A percentile compares a stretch with the other conserved stretches of the same genome.
phyloP scores from a whole-genome alignment of 2,888 invertebrate genomes.

The Paralinhomoeus sp. region DNA sequence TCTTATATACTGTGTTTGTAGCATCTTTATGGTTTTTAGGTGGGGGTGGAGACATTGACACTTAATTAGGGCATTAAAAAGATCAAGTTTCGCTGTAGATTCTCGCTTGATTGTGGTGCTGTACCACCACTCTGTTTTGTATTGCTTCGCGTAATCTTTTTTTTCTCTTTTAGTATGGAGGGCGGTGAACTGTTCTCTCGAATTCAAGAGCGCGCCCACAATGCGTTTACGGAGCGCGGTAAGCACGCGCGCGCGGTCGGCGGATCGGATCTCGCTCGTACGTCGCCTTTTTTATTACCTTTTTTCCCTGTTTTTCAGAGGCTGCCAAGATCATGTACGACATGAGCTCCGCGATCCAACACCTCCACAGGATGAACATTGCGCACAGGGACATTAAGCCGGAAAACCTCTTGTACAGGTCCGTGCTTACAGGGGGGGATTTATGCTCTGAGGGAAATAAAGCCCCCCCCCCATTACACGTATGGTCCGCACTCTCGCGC shows the following conservation, averaged over 20 bases:
- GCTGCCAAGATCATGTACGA: constrained; percentile 84
- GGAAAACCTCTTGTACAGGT: constrained; percentile 59
- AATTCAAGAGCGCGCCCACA: constrained; percentile 78
- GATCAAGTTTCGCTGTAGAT: too few species aligned
- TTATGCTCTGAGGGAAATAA: too few species aligned
- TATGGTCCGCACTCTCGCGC: too few species aligned
- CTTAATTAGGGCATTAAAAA: too few species aligned
- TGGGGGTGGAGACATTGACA: too few species aligned
- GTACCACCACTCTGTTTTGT: too few species aligned
- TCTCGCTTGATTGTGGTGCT: too few species aligned
- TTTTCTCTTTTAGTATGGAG: constrained; percentile 48
- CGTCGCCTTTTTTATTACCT: background rate
- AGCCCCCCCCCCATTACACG: too few species aligned
- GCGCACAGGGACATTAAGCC: constrained; percentile 86
- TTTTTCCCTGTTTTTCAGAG: constrained; percentile 36
- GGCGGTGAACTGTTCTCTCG: constrained; percentile 90
- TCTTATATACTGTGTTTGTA: too few species aligned
- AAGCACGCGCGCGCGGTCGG: constrained; percentile 6
- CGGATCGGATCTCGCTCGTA: background rate
- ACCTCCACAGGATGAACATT: constrained; percentile 74
- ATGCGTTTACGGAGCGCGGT: constrained; percentile 83
- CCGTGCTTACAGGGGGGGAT: too few species aligned
- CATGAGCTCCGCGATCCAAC: constrained; percentile 78
- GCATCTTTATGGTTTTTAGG: too few species aligned
- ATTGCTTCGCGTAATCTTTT: too few species aligned